A percentile compares a stretch with the other conserved stretches of the same genome.
Conservation (phyloP, 1,140 invertebrate genomes). For the Drosophila guanche region DNA sequence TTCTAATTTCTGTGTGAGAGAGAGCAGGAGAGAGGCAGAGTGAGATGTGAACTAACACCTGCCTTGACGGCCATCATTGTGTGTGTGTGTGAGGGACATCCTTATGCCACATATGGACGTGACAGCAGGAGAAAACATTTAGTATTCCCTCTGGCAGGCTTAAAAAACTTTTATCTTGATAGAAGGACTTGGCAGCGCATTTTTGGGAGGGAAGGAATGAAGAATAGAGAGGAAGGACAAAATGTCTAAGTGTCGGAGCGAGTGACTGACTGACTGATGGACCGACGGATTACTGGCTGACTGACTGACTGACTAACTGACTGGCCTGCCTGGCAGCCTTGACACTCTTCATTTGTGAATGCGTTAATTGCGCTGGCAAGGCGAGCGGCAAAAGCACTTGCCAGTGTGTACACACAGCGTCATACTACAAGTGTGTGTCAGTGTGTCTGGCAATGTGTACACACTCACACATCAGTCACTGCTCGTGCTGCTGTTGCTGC, state of each 20-base stretch:
- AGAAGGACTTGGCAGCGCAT: constrained; percentile 42
- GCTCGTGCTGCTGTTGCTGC: not conserved
- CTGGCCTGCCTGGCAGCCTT: constrained; percentile 54
- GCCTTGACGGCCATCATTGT: constrained; percentile 34
- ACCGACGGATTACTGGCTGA: constrained; percentile 8
- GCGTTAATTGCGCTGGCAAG: constrained; percentile 74
- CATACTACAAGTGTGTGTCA: too few relatives aligned
- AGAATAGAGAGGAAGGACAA: constrained; percentile 12
- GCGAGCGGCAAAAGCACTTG: constrained; percentile 38
- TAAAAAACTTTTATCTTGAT: constrained; percentile 54
- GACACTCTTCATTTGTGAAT: constrained; percentile 82
- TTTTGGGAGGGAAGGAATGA: constrained; percentile 32
- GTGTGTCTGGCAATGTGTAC: too few relatives aligned
- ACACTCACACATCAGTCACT: too few relatives aligned
- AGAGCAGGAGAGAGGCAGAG: too few relatives aligned
- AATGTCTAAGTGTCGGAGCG: constrained; percentile 47
- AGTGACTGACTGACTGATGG: constrained; percentile 40
- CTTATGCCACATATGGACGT: constrained; percentile 6
- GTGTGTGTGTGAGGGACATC: constrained; percentile 27
- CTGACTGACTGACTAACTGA: constrained; percentile 45
- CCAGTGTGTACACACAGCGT: not conserved
- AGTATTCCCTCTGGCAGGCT: constrained; percentile 54
- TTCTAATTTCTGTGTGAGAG: constrained; percentile 24
- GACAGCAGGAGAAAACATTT: constrained; percentile 40
- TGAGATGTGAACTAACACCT: constrained; percentile 49